phyloP scores from a whole-genome alignment of 1,140 invertebrate genomes.

The Euwallacea fornicatus region DNA sequence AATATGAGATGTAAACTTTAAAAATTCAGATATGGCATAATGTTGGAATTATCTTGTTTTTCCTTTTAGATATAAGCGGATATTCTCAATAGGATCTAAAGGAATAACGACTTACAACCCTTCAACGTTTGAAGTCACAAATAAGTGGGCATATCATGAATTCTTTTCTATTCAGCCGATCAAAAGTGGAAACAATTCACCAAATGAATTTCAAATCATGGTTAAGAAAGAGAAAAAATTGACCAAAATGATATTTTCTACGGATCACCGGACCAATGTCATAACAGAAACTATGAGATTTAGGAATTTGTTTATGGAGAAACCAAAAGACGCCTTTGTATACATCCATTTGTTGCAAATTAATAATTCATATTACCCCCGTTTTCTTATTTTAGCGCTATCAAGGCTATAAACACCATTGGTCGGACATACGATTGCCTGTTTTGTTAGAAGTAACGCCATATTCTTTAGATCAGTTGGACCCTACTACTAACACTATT shows the following conservation, averaged over 20 bases:
- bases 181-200: slow-evolving; percentile 56
- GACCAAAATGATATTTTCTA: slow-evolving; percentile 97
- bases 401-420: slow-evolving; percentile 92
- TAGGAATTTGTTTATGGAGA: slow-evolving; percentile 76
- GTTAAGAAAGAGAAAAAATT: slow-evolving; percentile 89
- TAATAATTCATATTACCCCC: neutral
- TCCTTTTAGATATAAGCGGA: slow-evolving; percentile 85
- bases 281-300: slow-evolving; percentile 88
- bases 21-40: no score
- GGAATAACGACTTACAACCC: slow-evolving; percentile 98
- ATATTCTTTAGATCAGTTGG: slow-evolving; percentile 86
- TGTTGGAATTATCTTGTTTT: neutral
- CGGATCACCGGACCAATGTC: slow-evolving; percentile 89
- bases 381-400: slow-evolving; percentile 67
- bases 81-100: slow-evolving; percentile 93
- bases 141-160: slow-evolving; percentile 88
- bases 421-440: slow-evolving; percentile 88
- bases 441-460: slow-evolving; percentile 87
- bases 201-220: slow-evolving; percentile 81
- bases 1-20: no score
- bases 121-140: slow-evolving; percentile 90
- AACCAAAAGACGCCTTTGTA: slow-evolving; percentile 73
- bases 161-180: slow-evolving; percentile 74
- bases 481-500: slow-evolving; percentile 77
- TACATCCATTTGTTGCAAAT: slow-evolving; percentile 49